phyloP scores from a whole-genome alignment of 1,140 invertebrate genomes.

The Eulimnadia texana region DNA sequence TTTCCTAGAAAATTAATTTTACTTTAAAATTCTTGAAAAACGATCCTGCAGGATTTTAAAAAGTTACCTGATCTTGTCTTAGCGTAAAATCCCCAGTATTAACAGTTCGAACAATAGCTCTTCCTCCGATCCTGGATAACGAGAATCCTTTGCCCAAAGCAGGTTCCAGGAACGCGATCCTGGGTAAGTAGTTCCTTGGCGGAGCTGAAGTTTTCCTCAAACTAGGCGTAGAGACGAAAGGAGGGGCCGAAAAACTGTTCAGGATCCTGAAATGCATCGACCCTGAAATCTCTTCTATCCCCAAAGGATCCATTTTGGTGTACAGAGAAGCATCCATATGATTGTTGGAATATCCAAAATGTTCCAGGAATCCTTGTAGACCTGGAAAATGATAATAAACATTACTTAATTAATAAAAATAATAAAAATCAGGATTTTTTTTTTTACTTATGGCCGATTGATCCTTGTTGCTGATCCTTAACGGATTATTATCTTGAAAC shows the following conservation, averaged over 20 bases:
- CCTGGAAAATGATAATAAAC: neutral
- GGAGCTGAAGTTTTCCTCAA: neutral
- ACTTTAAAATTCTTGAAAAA: neutral
- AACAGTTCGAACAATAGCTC: neutral
- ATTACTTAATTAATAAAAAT: neutral
- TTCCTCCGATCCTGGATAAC: neutral
- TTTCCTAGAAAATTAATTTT: neutral
- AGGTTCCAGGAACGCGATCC: neutral
- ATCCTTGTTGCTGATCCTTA: conserved; percentile 79
- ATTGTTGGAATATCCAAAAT: neutral
- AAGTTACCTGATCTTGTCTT: neutral
- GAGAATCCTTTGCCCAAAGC: neutral
- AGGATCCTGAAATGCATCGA: neutral
- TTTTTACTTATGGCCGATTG: conserved; percentile 32
- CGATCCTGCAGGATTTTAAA: neutral
- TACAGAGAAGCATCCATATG: neutral
- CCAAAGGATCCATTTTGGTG: neutral
- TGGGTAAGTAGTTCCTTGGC: neutral
- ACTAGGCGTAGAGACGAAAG: neutral
- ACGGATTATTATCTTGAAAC: too few species aligned
- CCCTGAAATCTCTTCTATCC: neutral
- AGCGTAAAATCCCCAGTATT: neutral
- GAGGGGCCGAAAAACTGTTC: too few species aligned
- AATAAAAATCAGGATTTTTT: neutral
- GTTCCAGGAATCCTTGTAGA: neutral